Base-by-base conservation (phyloP, 2,888 invertebrate genomes). In the Iselma pallidipennis region DNA sequence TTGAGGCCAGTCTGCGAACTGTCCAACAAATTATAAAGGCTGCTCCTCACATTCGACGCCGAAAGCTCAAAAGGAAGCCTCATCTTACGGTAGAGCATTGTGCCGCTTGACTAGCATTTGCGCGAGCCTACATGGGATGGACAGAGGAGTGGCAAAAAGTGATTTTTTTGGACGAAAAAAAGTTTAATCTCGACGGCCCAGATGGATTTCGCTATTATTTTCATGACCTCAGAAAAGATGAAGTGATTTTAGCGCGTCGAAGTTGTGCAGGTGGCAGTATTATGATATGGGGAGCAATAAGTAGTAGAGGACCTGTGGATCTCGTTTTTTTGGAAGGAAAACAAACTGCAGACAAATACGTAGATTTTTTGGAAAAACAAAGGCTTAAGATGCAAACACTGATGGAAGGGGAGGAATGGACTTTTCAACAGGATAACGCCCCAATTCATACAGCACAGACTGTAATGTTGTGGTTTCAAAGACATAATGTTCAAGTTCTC, bases 221-320 rank as follows among this genome's bases (percentile, higher is more conserved):
- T 16, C 52, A 52, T n/a, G 28, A 52, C 31, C n/a, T 52, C 2
- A 7, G 31, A 19, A 23, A 29, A 28, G 7, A 28, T n/a, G 52
- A 28, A 28, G 1, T 16, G 14, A 16, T 52, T 31, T 28, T 31
- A 28, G 6, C 29, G 14, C 31, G 52, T 2, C 23, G 21, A 16
- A 6, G 4, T 3, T 4, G 12, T 29, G 1, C 26, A 2, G 52
- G 1, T 2, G 31, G 29, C 2, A 7, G 25, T 16, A 19, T 52
- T 26, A 52, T 52, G 52, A 16, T 52, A 12, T 52, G 52, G 31
- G 52, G 29, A n/a, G 28, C 19, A 1, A 52, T 52, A 2, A 26
- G 4, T 25, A 29, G 29, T 28, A 23, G 16, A 29, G 52, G 31
- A 10, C 6, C 5, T 7, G 16, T 52, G 7, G 29, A 21, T n/a